A percentile compares a stretch with the other conserved stretches of the same genome.
Conservation (phyloP, 2,113 vertebrate genomes). For the Echinops telfairi region DNA sequence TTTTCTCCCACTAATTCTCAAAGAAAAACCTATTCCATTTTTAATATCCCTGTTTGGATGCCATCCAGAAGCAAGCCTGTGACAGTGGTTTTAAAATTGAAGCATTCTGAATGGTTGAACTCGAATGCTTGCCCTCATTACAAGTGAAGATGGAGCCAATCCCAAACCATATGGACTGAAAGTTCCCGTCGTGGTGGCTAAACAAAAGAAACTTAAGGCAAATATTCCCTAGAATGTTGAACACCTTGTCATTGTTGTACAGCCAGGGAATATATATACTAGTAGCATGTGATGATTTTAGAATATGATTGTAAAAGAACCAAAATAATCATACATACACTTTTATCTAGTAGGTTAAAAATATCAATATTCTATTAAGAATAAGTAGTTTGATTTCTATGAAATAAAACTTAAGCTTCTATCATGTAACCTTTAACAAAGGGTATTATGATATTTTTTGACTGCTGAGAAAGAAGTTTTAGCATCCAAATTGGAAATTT, state of each 20-base stretch:
- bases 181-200: background rate
- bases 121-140: no score
- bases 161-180: background rate
- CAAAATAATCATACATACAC: background rate
- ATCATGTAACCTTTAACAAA: background rate
- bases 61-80: background rate
- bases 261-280: background rate
- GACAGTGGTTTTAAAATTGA: background rate
- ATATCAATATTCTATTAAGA: background rate
- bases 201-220: background rate
- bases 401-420: background rate
- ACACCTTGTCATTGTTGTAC: background rate
- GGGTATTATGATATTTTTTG: background rate
- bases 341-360: background rate
- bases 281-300: background rate
- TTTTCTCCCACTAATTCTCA: background rate
- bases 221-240: background rate
- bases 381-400: background rate
- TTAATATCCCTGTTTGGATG: background rate
- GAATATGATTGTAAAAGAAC: background rate
- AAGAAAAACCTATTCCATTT: background rate
- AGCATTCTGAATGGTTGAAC: background rate
- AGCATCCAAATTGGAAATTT: no score
- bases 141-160: background rate
- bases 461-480: no score